phyloP scores from a whole-genome alignment of 1,140 invertebrate genomes.

The Leucophenga varia region DNA sequence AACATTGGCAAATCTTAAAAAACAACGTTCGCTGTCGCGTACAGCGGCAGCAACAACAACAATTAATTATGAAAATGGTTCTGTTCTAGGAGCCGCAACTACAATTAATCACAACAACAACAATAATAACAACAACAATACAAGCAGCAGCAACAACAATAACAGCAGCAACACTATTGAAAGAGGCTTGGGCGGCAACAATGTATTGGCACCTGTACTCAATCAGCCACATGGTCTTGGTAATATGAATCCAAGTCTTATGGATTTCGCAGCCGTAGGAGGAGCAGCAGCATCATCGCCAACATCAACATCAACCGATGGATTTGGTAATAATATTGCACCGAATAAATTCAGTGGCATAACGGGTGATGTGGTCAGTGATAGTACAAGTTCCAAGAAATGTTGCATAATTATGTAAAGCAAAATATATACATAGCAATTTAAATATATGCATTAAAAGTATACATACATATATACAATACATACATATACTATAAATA shows the following conservation, averaged over 20 bases:
- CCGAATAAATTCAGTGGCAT: constrained; percentile 65
- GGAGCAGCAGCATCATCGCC: constrained; percentile 53
- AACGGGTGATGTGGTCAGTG: constrained; percentile 67
- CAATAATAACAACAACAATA: constrained; percentile 37
- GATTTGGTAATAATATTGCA: constrained; percentile 24
- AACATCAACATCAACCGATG: constrained; percentile 49
- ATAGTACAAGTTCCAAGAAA: constrained; percentile 63
- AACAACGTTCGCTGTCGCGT: constrained; percentile 79
- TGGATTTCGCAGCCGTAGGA: constrained; percentile 29
- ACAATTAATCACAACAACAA: constrained; percentile 29
- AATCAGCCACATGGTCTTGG: constrained; percentile 31
- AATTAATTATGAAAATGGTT: constrained; percentile 47
- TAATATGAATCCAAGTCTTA: constrained; percentile 32
- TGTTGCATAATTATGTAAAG: constrained; percentile 61
- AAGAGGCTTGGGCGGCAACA: not conserved
- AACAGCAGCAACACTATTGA: constrained; percentile 14
- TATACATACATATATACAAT: not conserved
- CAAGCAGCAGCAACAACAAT: constrained; percentile 30
- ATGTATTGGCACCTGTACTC: constrained; percentile 25
- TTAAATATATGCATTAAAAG: not conserved
- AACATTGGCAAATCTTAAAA: constrained; percentile 87
- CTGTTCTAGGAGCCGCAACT: constrained; percentile 48
- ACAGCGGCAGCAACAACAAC: constrained; percentile 58
- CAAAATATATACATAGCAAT: constrained; percentile 6
- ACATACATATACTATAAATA: constrained; percentile 1